These are phyloP conservation scores for Anthopleura sola DNA, from an alignment of 64 coral and sea anemone species.

Conservation along the genomic window DNA sequence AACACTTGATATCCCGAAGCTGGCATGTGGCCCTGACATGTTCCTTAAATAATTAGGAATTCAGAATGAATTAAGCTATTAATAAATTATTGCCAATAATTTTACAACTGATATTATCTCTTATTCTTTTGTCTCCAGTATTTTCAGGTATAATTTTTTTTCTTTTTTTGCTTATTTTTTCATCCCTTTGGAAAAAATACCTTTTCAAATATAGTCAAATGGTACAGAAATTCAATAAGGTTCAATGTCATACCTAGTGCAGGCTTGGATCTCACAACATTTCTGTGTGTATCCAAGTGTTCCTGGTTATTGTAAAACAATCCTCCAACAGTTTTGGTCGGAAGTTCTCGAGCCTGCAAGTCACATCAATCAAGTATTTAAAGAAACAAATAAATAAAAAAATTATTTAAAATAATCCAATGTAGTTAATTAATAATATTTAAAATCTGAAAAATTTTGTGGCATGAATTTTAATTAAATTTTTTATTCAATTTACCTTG, in stretches of 20 bases:
- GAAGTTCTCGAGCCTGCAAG: conserved; percentile 59
- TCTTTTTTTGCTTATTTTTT: too few relatives aligned
- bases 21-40: background rate
- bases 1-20: background rate
- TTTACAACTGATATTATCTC: too few relatives aligned
- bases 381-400: background rate
- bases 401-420: background rate
- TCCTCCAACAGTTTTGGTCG: conserved; percentile 57
- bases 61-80: too few relatives aligned
- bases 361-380: background rate
- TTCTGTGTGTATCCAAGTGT: conserved; percentile 51
- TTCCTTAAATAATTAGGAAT: too few relatives aligned
- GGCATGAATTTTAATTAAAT: background rate
- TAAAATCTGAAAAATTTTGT: background rate
- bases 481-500: background rate
- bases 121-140: too few relatives aligned
- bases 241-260: conserved; percentile 25
- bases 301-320: conserved; percentile 80
- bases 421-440: background rate
- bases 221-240: too few relatives aligned
- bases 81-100: too few relatives aligned
- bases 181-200: too few relatives aligned
- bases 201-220: too few relatives aligned
- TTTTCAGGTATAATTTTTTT: too few relatives aligned
- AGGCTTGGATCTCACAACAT: conserved; percentile 74